Evolutionary conservation across 2,113 vertebrate genomes (phyloP), one percentile per base, ranked within the genome.

Genomic region (Oxyruncus cristatus): DNA sequence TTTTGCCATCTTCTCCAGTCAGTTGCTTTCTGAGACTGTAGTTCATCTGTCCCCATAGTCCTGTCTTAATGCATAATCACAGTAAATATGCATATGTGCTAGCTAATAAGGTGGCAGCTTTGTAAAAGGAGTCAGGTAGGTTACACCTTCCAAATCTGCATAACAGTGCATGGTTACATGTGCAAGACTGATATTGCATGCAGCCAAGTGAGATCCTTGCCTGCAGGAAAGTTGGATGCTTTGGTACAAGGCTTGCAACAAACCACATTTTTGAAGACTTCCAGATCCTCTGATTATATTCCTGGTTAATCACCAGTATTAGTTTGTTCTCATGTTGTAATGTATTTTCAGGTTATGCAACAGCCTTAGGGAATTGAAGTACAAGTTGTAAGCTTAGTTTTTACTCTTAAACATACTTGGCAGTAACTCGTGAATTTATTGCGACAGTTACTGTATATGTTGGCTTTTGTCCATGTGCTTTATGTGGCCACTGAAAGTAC

Each of bases 291-390:
- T 1, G 2, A 26, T 73, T 88, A 24, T 85, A 42, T 61, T 93
- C 78, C 71, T 70, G 41, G 50, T 85, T 93, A 82, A 90, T 94
- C 71, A 85, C 85, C 62, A 85, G 78, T 82, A 89, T 89, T 87
- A 91, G 59, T 85, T 93, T 94, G 58, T 74, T 96, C 63, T 93
- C 6, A 14, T 94, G 82, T 93, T 93, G 78, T 92, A 93, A 88
- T 62, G 46, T 46, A 74, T 86, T 85, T 95, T 72, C 75, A 77
- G 75, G 78, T 94, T 93, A 85, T 93, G 82, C 95, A 96, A 88
- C 72, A 93, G 82, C 78, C 63, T 59, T n/a, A 63, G 90, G 92
- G 85, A 93, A 35, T 9, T 86, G 50, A 85, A 79, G 55, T 89
- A 21, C 27, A 55, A 93, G 62, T 76, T 89, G 53, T 50, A 85